These are phyloP conservation scores for Chloroceryle inda DNA, from an alignment of 2,797 vertebrate genomes.

Conservation along the genomic window DNA sequence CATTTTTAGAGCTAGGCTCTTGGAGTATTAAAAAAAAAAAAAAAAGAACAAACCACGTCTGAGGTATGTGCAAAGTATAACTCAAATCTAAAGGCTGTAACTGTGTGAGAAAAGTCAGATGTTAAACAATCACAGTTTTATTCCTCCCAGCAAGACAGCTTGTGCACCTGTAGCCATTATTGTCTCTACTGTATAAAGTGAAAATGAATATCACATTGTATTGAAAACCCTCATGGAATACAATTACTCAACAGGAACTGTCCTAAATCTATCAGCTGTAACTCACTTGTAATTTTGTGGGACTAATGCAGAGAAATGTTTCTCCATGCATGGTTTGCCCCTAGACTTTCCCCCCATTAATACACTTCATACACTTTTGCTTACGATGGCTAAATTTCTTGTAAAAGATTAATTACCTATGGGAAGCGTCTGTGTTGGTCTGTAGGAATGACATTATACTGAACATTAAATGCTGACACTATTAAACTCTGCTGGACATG, in stretches of 20 bases:
- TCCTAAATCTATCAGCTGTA: constrained; percentile 75
- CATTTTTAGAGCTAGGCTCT: constrained; percentile 42
- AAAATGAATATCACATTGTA: constrained; percentile 80
- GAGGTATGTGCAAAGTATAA: constrained; percentile 63
- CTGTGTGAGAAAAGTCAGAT: constrained; percentile 76
- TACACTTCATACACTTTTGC: constrained; percentile 64
- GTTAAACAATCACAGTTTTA: constrained; percentile 74
- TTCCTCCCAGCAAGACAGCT: constrained; percentile 68
- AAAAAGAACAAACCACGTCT: background rate
- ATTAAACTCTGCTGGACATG: constrained; percentile 43
- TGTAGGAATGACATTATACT: constrained; percentile 47
- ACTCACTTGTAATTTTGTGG: constrained; percentile 62
- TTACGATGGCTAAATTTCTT: constrained; percentile 61
- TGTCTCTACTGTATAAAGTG: constrained; percentile 78
- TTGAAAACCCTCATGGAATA: constrained; percentile 74
- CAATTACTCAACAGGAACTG: constrained; percentile 76
- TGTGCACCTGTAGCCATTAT: constrained; percentile 76
- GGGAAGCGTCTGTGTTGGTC: constrained; percentile 54
- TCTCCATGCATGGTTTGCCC: constrained; percentile 46
- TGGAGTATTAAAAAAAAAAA: background rate
- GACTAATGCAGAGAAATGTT: constrained; percentile 56
- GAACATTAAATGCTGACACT: constrained; percentile 55
- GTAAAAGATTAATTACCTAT: constrained; percentile 68
- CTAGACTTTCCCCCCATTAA: constrained; percentile 52
- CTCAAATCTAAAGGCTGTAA: constrained; percentile 65